A percentile compares a stretch with the other conserved stretches of the same genome.
Evolutionary conservation across 2,888 invertebrate genomes (phyloP).

Genomic region (Trileptium ribeirensis): DNA sequence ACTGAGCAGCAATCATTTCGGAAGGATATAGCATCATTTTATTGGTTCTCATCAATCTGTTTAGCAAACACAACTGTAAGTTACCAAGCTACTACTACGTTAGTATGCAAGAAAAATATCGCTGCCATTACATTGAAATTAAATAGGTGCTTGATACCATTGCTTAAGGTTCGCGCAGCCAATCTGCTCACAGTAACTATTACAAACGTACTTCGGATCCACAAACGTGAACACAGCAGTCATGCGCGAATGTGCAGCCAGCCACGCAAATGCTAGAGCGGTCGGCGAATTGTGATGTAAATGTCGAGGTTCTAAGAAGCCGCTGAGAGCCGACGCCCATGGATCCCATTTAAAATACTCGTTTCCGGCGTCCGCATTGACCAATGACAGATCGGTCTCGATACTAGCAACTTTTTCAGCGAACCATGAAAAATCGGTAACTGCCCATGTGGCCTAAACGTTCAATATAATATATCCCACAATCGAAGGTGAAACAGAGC

Average conservation of each 20-base stretch:
- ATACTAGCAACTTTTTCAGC: constrained; percentile 45
- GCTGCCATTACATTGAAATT: too few species aligned
- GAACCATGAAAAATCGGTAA: constrained; percentile 43
- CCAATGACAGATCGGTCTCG: constrained; percentile 44
- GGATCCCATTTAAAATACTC: constrained; percentile 62
- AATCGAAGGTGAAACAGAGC: too few species aligned
- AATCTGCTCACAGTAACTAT: background rate
- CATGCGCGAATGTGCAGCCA: constrained; percentile 80
- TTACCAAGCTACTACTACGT: too few species aligned
- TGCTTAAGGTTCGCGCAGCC: too few species aligned
- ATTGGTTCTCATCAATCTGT: too few species aligned
- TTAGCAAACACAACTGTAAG: too few species aligned
- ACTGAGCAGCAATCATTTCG: too few species aligned
- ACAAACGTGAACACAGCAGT: constrained; percentile 84
- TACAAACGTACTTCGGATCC: constrained; percentile 63
- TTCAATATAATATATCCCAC: too few species aligned
- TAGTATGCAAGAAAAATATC: too few species aligned
- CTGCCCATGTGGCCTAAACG: background rate
- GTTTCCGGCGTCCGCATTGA: constrained; percentile 43
- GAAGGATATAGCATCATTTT: too few species aligned
- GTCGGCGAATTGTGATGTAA: constrained; percentile 75
- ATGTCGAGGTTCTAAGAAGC: constrained; percentile 74
- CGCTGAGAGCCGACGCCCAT: constrained; percentile 82
- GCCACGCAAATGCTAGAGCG: constrained; percentile 86
- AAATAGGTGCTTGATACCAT: too few species aligned